Conservation (phyloP, 1,140 invertebrate genomes). For the Proales similis region DNA sequence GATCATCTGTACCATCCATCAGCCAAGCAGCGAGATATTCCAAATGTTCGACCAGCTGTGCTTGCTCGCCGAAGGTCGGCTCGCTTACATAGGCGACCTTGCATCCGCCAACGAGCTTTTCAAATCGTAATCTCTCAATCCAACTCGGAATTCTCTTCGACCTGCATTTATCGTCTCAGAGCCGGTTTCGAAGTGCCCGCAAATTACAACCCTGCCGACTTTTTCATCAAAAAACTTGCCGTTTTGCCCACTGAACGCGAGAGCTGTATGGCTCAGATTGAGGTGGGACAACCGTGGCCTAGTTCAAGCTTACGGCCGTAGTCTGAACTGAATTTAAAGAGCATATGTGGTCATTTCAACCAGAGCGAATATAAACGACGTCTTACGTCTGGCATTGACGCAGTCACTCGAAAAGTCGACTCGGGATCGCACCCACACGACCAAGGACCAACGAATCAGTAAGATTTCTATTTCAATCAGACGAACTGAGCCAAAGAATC, state of each 20-base stretch:
- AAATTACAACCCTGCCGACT: conserved; percentile 37
- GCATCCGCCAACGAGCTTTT: conserved; percentile 1
- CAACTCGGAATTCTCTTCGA: background rate
- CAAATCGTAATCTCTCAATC: background rate
- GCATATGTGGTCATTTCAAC: conserved; percentile 18
- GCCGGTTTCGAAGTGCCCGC: conserved; percentile 49
- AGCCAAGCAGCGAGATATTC: conserved; percentile 86
- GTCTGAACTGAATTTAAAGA: background rate
- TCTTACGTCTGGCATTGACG: background rate
- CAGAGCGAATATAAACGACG: background rate
- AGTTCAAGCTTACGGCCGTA: background rate
- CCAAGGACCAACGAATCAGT: background rate
- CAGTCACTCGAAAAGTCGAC: background rate
- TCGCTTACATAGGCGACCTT: conserved; percentile 42
- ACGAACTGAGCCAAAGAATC: background rate
- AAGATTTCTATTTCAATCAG: background rate
- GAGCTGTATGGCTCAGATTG: conserved; percentile 48
- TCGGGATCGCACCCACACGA: background rate
- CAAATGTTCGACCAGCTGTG: conserved; percentile 69
- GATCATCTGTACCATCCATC: conserved; percentile 86
- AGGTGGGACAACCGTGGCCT: conserved; percentile 1
- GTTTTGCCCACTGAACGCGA: conserved; percentile 73
- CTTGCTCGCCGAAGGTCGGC: conserved; percentile 21
- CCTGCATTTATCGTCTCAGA: conserved; percentile 47
- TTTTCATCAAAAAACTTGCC: conserved; percentile 46